A percentile compares a stretch with the other conserved stretches of the same genome.
Evolutionary conservation across 2,797 vertebrate genomes (phyloP).

Genomic region (Xiphophorus birchmanni): DNA sequence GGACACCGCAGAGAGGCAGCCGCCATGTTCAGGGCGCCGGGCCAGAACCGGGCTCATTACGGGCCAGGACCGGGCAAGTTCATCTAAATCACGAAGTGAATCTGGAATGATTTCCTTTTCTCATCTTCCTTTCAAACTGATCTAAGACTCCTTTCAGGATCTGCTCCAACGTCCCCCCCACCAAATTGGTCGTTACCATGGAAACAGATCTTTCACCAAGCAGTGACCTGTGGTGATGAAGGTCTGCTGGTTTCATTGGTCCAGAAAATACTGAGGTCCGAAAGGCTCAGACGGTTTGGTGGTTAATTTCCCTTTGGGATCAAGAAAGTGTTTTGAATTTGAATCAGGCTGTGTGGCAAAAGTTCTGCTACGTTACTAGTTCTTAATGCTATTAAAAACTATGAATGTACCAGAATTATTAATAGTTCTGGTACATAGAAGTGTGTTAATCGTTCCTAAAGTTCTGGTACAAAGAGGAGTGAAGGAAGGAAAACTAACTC

Average conservation of each 20-base stretch:
- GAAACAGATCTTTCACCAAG: background rate
- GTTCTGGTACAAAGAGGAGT: too few species aligned
- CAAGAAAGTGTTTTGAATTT: too few species aligned
- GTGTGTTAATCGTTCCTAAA: too few species aligned
- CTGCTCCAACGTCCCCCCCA: too few species aligned
- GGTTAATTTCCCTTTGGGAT: too few species aligned
- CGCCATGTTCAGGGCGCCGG: conserved; percentile 17
- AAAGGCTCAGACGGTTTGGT: background rate
- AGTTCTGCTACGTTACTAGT: too few species aligned
- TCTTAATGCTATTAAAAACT: too few species aligned
- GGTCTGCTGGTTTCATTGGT: background rate
- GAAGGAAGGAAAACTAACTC: too few species aligned
- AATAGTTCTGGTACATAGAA: too few species aligned
- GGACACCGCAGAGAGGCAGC: conserved; percentile 34
- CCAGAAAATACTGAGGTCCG: background rate
- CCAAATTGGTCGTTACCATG: background rate
- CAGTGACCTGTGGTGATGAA: background rate
- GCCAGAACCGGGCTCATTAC: conserved; percentile 2
- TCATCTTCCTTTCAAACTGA: background rate
- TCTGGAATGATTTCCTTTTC: background rate
- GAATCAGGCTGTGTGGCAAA: too few species aligned
- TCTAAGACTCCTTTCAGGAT: background rate
- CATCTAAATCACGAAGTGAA: too few species aligned
- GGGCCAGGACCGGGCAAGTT: background rate
- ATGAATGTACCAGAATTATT: too few species aligned